Base-by-base conservation (phyloP, 2,797 vertebrate genomes). In the Sebastes oblongus region DNA sequence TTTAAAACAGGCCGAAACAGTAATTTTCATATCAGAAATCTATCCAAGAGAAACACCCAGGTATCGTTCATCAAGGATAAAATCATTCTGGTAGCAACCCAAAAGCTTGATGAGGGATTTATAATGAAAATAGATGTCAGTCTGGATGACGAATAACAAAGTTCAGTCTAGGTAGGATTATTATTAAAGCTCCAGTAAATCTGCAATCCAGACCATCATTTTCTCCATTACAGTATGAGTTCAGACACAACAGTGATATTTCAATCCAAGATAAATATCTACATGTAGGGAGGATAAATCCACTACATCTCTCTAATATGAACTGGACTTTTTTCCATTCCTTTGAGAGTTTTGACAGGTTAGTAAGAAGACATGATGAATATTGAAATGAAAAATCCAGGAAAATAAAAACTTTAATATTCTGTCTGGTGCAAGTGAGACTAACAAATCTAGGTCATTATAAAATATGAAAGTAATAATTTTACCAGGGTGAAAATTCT, bases 221-320 rank as follows among this genome's bases (percentile, higher is more conserved):
- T 25, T 22, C 8, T 79, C 46, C 36, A 5, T 34, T 32, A 54
- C 22, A 74, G 16, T 32, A 89, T 69, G 24, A 80, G 54, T 27
- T 80, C 12, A 77, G 83, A 66, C 59, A 66, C 7, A 66, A 79
- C 67, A 52, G 20, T 16, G 22, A 76, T 46, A 6, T 66, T 58
- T 72, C n/a, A 68, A 25, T 64, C 78, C 77, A 81, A 75, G 14
- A 75, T 42, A 83, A 87, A 84, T 71, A 75, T 83, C 22, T 24
- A 46, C 42, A 46, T 46, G 42, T 18, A 16, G 24, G 65, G 18
- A 69, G 66, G 56, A 82, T 71, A 66, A 74, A 74, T 30, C 30
- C 9, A 36, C 18, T 27, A 36, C 62, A 80, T 75, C 36, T 8
- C 50, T 59, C 52, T 81, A 8, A 80, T 56, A 67, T 69, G 8